A percentile compares a stretch with the other conserved stretches of the same genome.
These are phyloP conservation scores for Setophaga kirtlandii DNA, from an alignment of 2,113 vertebrate species.

Conservation along the genomic window DNA sequence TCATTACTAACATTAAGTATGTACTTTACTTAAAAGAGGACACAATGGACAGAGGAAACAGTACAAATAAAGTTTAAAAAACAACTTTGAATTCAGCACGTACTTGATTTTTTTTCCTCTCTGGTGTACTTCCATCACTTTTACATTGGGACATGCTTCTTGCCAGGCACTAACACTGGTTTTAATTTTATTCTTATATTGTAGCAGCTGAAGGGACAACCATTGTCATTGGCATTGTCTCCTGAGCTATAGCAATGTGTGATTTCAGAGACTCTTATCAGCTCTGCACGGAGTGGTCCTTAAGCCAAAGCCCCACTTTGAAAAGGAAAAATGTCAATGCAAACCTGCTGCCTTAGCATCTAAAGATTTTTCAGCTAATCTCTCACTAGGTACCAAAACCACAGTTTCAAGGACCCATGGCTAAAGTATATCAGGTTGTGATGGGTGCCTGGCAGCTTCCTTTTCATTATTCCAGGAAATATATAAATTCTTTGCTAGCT, in stretches of 20 bases:
- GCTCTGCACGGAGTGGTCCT: background rate
- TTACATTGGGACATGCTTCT: background rate
- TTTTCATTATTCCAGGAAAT: background rate
- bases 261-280: background rate
- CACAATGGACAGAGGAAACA: background rate
- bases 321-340: background rate
- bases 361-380: slow-evolving; percentile 19
- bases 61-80: background rate
- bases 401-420: background rate
- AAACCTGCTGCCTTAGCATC: background rate
- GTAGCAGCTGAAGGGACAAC: background rate
- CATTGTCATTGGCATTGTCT: background rate
- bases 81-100: background rate
- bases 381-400: background rate
- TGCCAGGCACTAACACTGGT: background rate
- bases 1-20: background rate
- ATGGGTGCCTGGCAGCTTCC: background rate
- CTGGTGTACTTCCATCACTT: background rate
- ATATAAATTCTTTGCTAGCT: background rate
- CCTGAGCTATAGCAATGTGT: background rate
- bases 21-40: background rate
- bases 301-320: slow-evolving; percentile 7
- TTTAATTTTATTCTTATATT: background rate
- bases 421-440: background rate
- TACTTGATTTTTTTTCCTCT: background rate